phyloP scores from a whole-genome alignment of 92 coral and sea anemone genomes.

The Actinostola sp. region DNA sequence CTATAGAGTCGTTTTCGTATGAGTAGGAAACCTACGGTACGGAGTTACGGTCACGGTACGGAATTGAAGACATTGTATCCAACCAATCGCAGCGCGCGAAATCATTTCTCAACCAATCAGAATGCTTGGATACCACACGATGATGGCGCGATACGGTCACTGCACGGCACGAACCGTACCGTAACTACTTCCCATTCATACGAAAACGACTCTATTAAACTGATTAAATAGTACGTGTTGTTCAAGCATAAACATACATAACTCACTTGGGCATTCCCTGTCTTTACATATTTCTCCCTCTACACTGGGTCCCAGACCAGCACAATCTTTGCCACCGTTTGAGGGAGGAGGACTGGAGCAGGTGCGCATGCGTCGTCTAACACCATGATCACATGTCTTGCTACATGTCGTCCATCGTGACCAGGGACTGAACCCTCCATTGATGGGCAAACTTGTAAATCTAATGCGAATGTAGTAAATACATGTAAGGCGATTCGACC shows the following conservation, averaged over 20 bases:
- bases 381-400: constrained; percentile 80
- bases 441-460: constrained; percentile 35
- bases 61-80: too few relatives aligned
- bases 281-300: constrained; percentile 79
- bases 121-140: too few relatives aligned
- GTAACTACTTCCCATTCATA: too few relatives aligned
- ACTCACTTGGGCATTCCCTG: constrained; percentile 61
- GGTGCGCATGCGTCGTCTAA: constrained; percentile 82
- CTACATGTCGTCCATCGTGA: constrained; percentile 90
- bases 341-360: constrained; percentile 86
- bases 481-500: too few relatives aligned
- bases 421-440: constrained; percentile 84
- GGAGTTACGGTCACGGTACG: too few relatives aligned
- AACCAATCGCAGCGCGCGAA: too few relatives aligned
- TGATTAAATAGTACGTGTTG: neutral
- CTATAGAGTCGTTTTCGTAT: too few relatives aligned
- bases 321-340: constrained; percentile 79
- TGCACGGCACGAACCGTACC: too few relatives aligned
- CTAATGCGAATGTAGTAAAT: constrained; percentile 15
- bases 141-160: too few relatives aligned
- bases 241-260: neutral
- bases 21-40: too few relatives aligned
- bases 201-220: too few relatives aligned
- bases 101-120: too few relatives aligned
- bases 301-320: constrained; percentile 72